Conservation (phyloP, 1,140 invertebrate genomes). For the Nasonia longicornis region DNA sequence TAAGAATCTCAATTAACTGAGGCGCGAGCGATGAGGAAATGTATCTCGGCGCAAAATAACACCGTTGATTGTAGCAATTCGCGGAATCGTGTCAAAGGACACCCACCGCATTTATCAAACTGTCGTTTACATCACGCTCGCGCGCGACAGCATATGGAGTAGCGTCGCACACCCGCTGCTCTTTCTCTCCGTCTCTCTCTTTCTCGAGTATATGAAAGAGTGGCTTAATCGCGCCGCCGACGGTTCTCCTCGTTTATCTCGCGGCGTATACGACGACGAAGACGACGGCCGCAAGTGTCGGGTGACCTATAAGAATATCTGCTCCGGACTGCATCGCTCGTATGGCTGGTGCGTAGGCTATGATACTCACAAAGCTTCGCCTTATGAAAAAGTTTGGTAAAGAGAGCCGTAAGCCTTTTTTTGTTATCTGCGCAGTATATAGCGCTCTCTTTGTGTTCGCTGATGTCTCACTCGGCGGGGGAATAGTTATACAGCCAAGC, state of each 20-base stretch:
- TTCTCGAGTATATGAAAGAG: constrained; percentile 13
- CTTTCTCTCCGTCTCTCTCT: not conserved
- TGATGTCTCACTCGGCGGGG: not conserved
- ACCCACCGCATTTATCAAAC: constrained; percentile 40
- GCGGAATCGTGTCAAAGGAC: constrained; percentile 41
- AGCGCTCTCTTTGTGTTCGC: not conserved
- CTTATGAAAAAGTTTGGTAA: not conserved
- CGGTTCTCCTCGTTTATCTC: constrained; percentile 37
- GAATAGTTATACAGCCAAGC: not conserved
- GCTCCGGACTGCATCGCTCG: constrained; percentile 18
- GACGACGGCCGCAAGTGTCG: constrained; percentile 35
- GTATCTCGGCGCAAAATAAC: constrained; percentile 5
- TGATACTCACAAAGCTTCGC: not conserved
- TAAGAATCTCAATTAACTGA: constrained; percentile 4
- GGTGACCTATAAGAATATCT: constrained; percentile 42
- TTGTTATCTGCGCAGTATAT: not conserved
- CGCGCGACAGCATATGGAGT: not conserved
- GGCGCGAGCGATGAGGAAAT: constrained; percentile 17
- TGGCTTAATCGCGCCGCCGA: constrained; percentile 32
- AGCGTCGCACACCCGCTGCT: constrained; percentile 10
- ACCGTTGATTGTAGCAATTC: constrained; percentile 21
- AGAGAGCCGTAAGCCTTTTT: not conserved
- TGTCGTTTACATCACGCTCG: constrained; percentile 43
- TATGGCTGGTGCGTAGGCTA: not conserved
- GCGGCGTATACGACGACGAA: not conserved